Base-by-base conservation (phyloP, 2,113 vertebrate genomes). In the Seriola rivoliana region DNA sequence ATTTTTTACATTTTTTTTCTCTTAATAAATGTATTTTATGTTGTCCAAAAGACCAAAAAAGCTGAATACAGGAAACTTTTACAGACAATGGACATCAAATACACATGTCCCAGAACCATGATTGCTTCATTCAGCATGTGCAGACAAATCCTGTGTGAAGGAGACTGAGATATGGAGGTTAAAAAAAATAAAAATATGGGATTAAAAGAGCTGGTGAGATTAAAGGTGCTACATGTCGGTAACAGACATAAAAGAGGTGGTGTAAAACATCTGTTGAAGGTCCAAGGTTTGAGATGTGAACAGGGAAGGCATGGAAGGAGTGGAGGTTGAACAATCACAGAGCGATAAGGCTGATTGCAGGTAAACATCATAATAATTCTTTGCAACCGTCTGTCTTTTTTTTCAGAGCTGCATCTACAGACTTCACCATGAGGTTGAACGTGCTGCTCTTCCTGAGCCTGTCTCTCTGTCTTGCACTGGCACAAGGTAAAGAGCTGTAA, bases 401-500 rank as follows among this genome's bases (percentile, higher is more conserved):
- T 78, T 75, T 2, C 82, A 90, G 85, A 58, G 19, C 52, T 59
- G 13, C n/a, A 21, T 5, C 72, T 46, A 54, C 40, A 78, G 62
- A 64, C 40, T 3, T 54, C 85, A 81, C 67, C 89, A 96, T 96
- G 95, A 62, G 65, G 54, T 87, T 94, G 86, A 85, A 58, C 40
- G 7, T 73, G 2, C 25, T 94, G 10, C 64, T 87, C 69, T 14
- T 93, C 52, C 21, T 94, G 57, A 3, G 92, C 36, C 25, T 93
- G 8, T 71, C 88, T 10, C 1, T 95, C 67, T 91, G 59, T 71
- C 48, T 95, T 14, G 81, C 88, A 32, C 1, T 91, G 46, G 85
- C 92, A 69, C 95, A 95, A 91, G 92, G 95, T 96, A 88, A 82
- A 54, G 11, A 4, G 16, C 29, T 38, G 7, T 48, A n/a, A 38